These are phyloP conservation scores for Lycaena phlaeas DNA, from an alignment of 2,888 invertebrate species.

Conservation along the genomic window DNA sequence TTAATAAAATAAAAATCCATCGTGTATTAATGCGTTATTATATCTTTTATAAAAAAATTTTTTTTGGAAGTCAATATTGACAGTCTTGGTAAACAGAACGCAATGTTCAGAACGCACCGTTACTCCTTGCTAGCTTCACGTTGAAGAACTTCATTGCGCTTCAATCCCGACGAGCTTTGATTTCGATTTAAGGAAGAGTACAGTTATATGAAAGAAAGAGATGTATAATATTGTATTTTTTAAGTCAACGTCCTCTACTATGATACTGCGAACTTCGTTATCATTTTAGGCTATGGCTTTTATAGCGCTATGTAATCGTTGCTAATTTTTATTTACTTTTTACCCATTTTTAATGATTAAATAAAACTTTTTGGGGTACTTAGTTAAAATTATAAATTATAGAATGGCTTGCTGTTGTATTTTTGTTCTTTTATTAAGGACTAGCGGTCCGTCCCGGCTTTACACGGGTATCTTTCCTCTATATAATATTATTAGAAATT, in stretches of 20 bases:
- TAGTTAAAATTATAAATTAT: no score
- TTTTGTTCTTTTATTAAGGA: no score
- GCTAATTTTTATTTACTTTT: not conserved
- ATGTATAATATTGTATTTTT: conserved; percentile 44
- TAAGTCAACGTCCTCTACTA: conserved; percentile 62
- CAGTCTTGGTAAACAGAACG: conserved; percentile 3
- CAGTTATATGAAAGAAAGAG: conserved; percentile 46
- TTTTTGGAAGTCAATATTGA: no score
- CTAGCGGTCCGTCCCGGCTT: no score
- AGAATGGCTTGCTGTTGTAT: no score
- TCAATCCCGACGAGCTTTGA: conserved; percentile 69
- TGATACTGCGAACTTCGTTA: conserved; percentile 46
- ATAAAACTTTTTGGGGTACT: no score
- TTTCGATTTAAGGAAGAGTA: conserved; percentile 72
- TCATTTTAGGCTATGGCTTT: conserved; percentile 45
- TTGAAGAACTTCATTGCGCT: conserved; percentile 48
- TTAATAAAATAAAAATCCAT: no score
- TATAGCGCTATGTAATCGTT: conserved; percentile 20
- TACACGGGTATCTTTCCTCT: no score
- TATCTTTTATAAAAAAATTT: no score
- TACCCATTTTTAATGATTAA: no score
- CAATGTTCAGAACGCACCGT: conserved; percentile 40
- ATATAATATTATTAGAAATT: no score
- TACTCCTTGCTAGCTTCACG: conserved; percentile 43
- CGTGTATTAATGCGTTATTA: no score